These are phyloP conservation scores for Linurgus olivaceus DNA, from an alignment of 2,797 vertebrate species.

Conservation along the genomic window DNA sequence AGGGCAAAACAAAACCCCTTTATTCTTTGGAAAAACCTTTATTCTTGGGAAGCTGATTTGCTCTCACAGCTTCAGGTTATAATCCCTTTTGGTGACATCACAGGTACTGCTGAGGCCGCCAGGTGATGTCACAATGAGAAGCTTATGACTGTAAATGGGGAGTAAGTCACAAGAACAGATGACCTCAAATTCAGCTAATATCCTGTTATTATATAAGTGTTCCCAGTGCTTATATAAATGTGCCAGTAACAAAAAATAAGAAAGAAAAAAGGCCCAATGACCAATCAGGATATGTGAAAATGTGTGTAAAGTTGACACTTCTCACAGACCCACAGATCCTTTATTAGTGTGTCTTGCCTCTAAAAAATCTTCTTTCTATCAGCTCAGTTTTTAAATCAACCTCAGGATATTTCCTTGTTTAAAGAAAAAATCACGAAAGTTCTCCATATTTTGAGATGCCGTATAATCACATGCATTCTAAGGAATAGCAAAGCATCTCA, in stretches of 20 bases:
- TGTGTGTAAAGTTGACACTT: not conserved
- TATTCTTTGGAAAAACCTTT: not conserved
- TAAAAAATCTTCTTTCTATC: not conserved
- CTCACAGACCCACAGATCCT: not conserved
- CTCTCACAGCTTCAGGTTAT: constrained; percentile 45
- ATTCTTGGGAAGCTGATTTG: constrained; percentile 18
- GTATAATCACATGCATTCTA: not conserved
- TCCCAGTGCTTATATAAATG: constrained; percentile 5
- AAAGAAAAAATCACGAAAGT: not conserved
- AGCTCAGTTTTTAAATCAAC: not conserved
- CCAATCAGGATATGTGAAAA: not conserved
- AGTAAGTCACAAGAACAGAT: constrained; percentile 51
- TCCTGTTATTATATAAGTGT: constrained; percentile 60
- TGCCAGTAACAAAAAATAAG: not conserved
- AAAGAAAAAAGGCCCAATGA: not conserved
- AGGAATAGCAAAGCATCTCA: not conserved
- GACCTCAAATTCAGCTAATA: constrained; percentile 62
- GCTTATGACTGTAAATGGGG: constrained; percentile 61
- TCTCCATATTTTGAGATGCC: not conserved
- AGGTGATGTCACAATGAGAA: constrained; percentile 68
- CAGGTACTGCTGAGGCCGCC: constrained; percentile 14
- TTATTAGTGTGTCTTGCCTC: not conserved
- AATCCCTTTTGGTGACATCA: constrained; percentile 76
- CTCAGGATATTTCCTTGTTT: not conserved
- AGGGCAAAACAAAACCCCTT: constrained; percentile 10